Base-by-base conservation (phyloP, 37 sponge, comb jelly and placozoan genomes). In the Petrosia ficiformis region DNA sequence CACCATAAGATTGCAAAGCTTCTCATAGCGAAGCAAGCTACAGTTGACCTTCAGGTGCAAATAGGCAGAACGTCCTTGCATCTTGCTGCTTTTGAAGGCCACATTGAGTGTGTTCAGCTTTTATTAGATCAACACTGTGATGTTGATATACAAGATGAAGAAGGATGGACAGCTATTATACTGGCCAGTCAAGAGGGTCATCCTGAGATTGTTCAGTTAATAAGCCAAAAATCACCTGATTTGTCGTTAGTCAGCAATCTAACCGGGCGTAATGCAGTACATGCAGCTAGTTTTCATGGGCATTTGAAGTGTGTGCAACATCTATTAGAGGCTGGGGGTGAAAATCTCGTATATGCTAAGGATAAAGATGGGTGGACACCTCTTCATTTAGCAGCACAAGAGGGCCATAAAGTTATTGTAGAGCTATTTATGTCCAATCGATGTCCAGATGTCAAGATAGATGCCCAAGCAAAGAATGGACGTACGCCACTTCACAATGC, bases 321-420 rank as follows among this genome's bases (percentile, higher is more conserved):
- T 40, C 25, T 82, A 25, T 33, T 87, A 29, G 82, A 70, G 26
- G 0, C 21, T 4, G 19, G 39, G 14, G 41, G 30, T n/a, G 25
- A 6, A n/a, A 19, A 61, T 25, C 75, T 86, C 19, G 35, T 86
- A 10, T 28, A 36, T 2, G 30, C 65, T 2, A 10, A 39, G 10
- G 92, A 91, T 65, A 91, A 86, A 42, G 92, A 91, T 65, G 82
- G 83, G 22, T 91, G 92, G 92, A 91, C 92, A 4, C 92, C 86
- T 35, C 87, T 91, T 40, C 92, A 91, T 60, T 74, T 91, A n/a
- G 80, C 84, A 34, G 74, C 86, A 24, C 92, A 91, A 42, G 92
- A 91, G 77, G 86, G 86, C 0, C 92, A 91, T 61, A 65, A 82
- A 1, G 80, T 86, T 24, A 86, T 91, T 25, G 92, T 86, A 6